Conservation (phyloP, 2,797 vertebrate genomes). For the Diplodus sargus region DNA sequence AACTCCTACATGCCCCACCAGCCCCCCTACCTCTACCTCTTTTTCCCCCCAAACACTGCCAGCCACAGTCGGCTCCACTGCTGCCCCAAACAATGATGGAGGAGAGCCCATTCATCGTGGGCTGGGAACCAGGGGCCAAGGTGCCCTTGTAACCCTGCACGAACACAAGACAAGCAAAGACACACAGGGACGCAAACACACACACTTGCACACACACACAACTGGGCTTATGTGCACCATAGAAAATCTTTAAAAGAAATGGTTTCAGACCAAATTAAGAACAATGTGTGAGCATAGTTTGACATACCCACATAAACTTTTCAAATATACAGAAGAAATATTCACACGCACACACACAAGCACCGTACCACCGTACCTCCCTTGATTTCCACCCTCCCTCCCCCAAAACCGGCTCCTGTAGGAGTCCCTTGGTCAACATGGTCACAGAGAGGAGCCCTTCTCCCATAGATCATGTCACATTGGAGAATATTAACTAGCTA, state of each 20-base stretch:
- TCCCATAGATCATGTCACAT: conserved; percentile 43
- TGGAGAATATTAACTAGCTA: conserved; percentile 71
- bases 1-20: conserved; percentile 74
- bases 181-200: conserved; percentile 51
- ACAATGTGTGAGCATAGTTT: background rate
- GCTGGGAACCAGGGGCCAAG: conserved; percentile 79
- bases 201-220: conserved; percentile 42
- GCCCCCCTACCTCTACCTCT: conserved; percentile 57
- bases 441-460: conserved; percentile 25
- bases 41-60: conserved; percentile 47
- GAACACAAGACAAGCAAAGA: conserved; percentile 59
- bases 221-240: conserved; percentile 18
- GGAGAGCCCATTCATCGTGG: conserved; percentile 85
- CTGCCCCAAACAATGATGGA: conserved; percentile 86
- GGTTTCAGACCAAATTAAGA: background rate
- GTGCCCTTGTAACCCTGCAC: conserved; percentile 70
- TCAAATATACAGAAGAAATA: background rate
- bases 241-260: conserved; percentile 26
- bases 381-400: background rate
- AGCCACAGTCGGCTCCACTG: conserved; percentile 63
- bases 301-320: background rate
- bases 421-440: conserved; percentile 44
- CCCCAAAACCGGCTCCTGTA: conserved; percentile 8
- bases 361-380: background rate
- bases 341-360: background rate